These are phyloP conservation scores for Myotis daubentonii DNA, from an alignment of 2,797 vertebrate genomes.

Conservation along the genomic window DNA sequence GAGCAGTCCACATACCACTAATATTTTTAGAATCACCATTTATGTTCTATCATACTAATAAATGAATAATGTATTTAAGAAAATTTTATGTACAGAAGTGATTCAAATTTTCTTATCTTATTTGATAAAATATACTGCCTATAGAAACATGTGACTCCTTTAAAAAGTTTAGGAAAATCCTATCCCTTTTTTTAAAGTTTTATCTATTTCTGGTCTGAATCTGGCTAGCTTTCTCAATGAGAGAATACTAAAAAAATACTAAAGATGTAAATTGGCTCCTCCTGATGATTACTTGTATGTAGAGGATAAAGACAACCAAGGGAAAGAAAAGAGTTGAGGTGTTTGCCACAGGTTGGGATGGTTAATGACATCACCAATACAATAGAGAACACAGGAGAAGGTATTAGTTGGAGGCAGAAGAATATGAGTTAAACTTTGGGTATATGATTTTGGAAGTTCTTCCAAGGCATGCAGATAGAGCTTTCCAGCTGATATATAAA, in stretches of 20 bases:
- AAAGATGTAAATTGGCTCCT: background rate
- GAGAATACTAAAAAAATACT: background rate
- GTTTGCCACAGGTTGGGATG: background rate
- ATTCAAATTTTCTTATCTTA: conserved; percentile 28
- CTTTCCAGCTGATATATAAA: background rate
- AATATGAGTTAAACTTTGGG: background rate
- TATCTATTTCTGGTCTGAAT: background rate
- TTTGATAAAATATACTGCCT: background rate
- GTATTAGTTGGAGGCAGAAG: background rate
- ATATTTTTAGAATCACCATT: background rate
- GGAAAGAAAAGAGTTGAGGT: background rate
- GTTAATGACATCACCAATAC: background rate
- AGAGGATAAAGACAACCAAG: background rate
- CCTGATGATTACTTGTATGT: background rate
- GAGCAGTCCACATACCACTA: background rate
- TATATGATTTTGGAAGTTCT: background rate
- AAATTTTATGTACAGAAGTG: background rate
- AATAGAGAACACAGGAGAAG: background rate
- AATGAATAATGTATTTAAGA: conserved; percentile 9
- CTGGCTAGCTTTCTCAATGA: background rate
- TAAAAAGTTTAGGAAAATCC: conserved; percentile 28
- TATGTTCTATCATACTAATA: background rate
- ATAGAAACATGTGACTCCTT: background rate
- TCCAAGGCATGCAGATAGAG: background rate
- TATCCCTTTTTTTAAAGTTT: background rate